Evolutionary conservation across 2,113 vertebrate genomes (phyloP), one percentile per base, ranked within the genome.

Genomic region (Hippocampus mohnikei): DNA sequence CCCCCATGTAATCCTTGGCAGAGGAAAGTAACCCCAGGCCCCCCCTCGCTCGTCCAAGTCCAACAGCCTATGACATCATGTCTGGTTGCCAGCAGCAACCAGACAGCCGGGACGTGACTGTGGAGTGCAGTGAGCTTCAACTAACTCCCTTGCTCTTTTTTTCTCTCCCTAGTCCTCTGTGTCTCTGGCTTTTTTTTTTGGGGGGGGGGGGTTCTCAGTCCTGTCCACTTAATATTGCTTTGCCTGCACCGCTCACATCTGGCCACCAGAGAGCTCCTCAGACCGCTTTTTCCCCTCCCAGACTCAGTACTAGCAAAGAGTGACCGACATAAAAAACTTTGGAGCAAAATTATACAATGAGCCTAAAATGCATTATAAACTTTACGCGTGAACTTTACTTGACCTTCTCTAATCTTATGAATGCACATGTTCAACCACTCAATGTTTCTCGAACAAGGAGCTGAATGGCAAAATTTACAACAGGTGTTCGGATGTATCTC

Each of bases 31-130:
- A 88, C 88, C 88, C 89, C 83, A 88, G 89, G 87, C 87, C 88
- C 89, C 84, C 89, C 83, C 83, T 81, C 85, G 2, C 85, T 85
- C 85, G 91, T 93, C 91, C 92, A 94, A 94, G 93, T 94, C 94
- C 93, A 94, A 93, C 93, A 92, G 90, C 89, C 88, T 91, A 93
- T 95, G 93, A 95, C 93, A 94, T 95, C 94, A 95, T 94, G 93
- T 95, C 93, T 95, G 90, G 93, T 94, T 95, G 93, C 93, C 81
- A 80, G 3, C 71, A 80, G 94, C 93, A 94, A 95, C 94, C 92
- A 95, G 94, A 94, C 93, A 90, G 92, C 90, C 90, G 78, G 91
- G 92, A 94, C 93, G 92, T 93, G 94, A 94, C 92, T 90, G 90
- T 89, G 89, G 85, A 91, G 90, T 86, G 89, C 89, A 91, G 89